phyloP scores from a whole-genome alignment of 2,113 vertebrate genomes.

The Grammomys dolichurus region DNA sequence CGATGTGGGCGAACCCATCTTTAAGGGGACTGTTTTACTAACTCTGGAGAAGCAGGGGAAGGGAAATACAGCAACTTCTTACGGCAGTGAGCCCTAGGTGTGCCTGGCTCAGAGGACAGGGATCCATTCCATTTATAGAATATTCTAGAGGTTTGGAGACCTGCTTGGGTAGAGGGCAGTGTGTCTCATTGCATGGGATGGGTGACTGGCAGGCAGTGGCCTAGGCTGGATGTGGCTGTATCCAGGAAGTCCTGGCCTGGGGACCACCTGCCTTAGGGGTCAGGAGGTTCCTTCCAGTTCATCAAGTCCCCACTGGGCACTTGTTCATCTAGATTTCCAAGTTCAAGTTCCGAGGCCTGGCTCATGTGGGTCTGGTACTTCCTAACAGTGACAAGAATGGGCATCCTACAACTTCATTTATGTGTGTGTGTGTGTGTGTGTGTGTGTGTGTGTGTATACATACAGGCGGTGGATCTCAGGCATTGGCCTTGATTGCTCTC shows the following conservation, averaged over 20 bases:
- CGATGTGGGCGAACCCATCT: neutral
- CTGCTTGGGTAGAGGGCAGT: neutral
- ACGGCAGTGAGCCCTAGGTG: neutral
- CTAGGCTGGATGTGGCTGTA: neutral
- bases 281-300: neutral
- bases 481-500: neutral
- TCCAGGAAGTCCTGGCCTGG: neutral
- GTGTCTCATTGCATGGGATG: rapidly evolving
- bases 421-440: neutral
- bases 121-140: neutral
- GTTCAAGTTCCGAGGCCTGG: neutral
- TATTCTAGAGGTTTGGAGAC: neutral
- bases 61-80: neutral
- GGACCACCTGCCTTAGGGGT: too few relatives aligned
- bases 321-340: neutral
- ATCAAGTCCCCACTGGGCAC: neutral
- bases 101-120: neutral
- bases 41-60: neutral
- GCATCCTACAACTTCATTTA: neutral
- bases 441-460: too few relatives aligned
- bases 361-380: too few relatives aligned
- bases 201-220: neutral
- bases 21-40: neutral
- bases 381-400: neutral
- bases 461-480: too few relatives aligned